phyloP scores from a whole-genome alignment of 2,797 vertebrate species.

The Nyctalus aviator region DNA sequence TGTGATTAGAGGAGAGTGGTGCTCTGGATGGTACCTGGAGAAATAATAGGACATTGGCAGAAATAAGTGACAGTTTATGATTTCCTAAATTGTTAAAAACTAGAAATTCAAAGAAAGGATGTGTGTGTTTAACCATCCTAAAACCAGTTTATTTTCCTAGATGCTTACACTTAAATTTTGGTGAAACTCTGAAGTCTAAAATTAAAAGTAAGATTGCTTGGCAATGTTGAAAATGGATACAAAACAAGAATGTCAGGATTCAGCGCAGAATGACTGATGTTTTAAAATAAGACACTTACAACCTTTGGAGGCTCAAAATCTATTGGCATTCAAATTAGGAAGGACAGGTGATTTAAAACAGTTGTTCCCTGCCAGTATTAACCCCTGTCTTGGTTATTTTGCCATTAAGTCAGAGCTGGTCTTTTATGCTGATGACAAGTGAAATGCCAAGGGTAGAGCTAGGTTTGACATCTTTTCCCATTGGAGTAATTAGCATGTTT shows the following conservation, averaged over 20 bases:
- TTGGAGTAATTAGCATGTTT: slow-evolving; percentile 49
- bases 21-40: background rate
- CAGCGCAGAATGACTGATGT: background rate
- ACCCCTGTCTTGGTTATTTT: background rate
- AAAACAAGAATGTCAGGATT: slow-evolving; percentile 33
- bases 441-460: slow-evolving; percentile 31
- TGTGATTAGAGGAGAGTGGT: slow-evolving; percentile 12
- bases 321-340: slow-evolving; percentile 27
- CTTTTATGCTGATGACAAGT: slow-evolving; percentile 33
- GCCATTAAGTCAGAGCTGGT: slow-evolving; percentile 12
- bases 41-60: slow-evolving; percentile 25
- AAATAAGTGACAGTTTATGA: slow-evolving; percentile 10
- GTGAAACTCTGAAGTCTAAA: slow-evolving; percentile 51
- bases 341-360: slow-evolving; percentile 22
- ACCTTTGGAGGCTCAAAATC: slow-evolving; percentile 4
- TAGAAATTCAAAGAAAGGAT: background rate
- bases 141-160: slow-evolving; percentile 13
- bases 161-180: slow-evolving; percentile 53
- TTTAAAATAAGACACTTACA: slow-evolving; percentile 15
- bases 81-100: slow-evolving; percentile 43
- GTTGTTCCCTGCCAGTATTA: background rate
- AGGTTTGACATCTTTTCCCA: slow-evolving; percentile 40
- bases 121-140: background rate
- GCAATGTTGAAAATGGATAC: slow-evolving; percentile 19
- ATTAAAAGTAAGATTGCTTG: background rate